Base-by-base conservation (phyloP, 2,797 vertebrate genomes). In the Onychomys arenicola region DNA sequence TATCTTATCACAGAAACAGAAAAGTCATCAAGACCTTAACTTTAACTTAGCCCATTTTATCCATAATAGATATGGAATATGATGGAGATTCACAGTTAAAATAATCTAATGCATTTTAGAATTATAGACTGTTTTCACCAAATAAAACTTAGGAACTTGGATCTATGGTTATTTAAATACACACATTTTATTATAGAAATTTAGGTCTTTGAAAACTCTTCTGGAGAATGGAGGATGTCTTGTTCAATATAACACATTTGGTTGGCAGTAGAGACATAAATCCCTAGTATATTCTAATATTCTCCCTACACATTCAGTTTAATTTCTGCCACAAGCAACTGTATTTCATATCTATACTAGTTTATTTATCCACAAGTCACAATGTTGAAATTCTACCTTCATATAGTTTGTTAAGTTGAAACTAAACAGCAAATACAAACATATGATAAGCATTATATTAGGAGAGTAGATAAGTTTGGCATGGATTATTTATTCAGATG, bases 41-140 rank as follows among this genome's bases (percentile, higher is more conserved):
- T 43, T 9, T 43, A 63, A 83, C 1, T 43, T 61, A 69, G 8
- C 12, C 49, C 67, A 34, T 49, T 29, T 93, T 90, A 82, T 57
- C 40, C 43, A 63, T 8, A 29, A 7, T 10, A 81, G 23, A 92
- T n/a, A 37, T 27, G 6, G 8, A 69, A 77, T 32, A 52, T 73
- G 32, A 1, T 59, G 27, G 17, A 90, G 61, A 75, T 32, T 90
- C 17, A 63, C 25, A 75, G 49, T 21, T 76, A 83, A 95, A 52
- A 43, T 81, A 87, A 75, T 37, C 65, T 73, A 71, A 75, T 61
- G 6, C 14, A 46, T 71, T 57, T 76, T 29, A 46, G 43, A 88
- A n/a, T 40, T 71, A 75, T 61, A 34, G n/a, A 37, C 11, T 92
- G 10, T 83, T 87, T 92, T 94, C 40, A 90, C 14, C 37, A 95